Base-by-base conservation (phyloP, 2,888 invertebrate species). In the Opisthograptis luteolata region DNA sequence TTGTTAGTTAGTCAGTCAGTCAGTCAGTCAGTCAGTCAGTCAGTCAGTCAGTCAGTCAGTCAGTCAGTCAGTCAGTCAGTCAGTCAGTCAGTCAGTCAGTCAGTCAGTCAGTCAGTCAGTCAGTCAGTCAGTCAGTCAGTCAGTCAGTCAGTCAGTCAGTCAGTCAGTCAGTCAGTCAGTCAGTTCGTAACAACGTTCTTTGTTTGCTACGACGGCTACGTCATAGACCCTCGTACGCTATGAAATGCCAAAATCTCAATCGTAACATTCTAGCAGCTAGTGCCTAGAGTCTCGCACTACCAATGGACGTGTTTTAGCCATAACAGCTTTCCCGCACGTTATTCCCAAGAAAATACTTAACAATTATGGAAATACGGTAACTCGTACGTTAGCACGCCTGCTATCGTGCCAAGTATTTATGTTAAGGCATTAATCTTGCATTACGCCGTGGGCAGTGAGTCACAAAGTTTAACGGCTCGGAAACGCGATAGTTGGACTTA, bases 401-500 rank as follows among this genome's bases (percentile, higher is more conserved):
- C 44, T 49, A 55, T 58, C 54, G 58, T 54, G 58, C 58, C 55
- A 58, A 58, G 55, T 50, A 55, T 61, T 59, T 57, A 59, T 62
- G 51, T 48, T 28, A 49, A 43, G 52, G 52, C 58, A 64, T 64
- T 58, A 64, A 58, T 60, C 62, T 57, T 52, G 49, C 53, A 57
- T 61, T 60, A 60, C 56, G 46, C 25, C 58, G 58, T 34, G 57
- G 44, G 68, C 70, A 70, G 63, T 64, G 68, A 68, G 64, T 70
- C 72, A 68, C 55, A 62, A 58, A 61, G 73, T 71, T 80, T 69
- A 82, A 82, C 81, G 80, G 77, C 58, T 67, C 50, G 79, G 77
- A 81, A 81, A 68, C 51, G 73, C 64, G 81, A 81, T 81, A 81
- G 79, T 78, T 78, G 63, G 68, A 73, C 73, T 79, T 76, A 71